A percentile compares a stretch with the other conserved stretches of the same genome.
Conservation (phyloP, 2,888 invertebrate species). For the Asteroscopus sphinx region DNA sequence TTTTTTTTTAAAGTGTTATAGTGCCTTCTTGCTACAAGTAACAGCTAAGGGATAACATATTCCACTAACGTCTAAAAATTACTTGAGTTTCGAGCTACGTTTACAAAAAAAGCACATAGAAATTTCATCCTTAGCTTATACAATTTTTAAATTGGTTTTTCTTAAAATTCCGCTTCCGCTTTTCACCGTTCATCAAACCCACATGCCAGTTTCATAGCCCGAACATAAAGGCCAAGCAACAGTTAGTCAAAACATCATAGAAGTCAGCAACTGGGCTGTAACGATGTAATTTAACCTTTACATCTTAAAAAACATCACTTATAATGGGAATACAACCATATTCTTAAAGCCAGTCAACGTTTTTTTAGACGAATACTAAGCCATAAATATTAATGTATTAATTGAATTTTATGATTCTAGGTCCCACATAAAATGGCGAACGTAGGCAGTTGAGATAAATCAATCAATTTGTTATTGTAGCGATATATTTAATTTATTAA, state of each 20-base stretch:
- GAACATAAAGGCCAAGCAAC: conserved; percentile 9
- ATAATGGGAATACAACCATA: background rate
- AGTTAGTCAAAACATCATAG: conserved; percentile 30
- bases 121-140: no score
- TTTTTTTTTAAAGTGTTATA: conserved; percentile 47
- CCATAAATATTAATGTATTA: conserved; percentile 13
- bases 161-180: background rate
- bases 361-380: conserved; percentile 1
- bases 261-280: conserved; percentile 33
- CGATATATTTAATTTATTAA: background rate
- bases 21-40: no score
- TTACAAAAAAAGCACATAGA: no score
- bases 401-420: conserved; percentile 21
- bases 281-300: conserved; percentile 37
- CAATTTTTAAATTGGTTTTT: no score
- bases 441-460: background rate
- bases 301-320: conserved; percentile 5
- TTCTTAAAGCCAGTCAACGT: background rate
- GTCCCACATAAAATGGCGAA: background rate
- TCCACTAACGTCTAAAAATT: no score
- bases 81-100: no score
- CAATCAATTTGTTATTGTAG: conserved; percentile 1
- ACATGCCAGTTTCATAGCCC: conserved; percentile 17
- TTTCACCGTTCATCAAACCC: no score
- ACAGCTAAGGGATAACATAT: no score